Evolutionary conservation across 2,888 invertebrate species (phyloP), one percentile per base, ranked within the genome.

Genomic region (Pristionchus fissidentatus): DNA sequence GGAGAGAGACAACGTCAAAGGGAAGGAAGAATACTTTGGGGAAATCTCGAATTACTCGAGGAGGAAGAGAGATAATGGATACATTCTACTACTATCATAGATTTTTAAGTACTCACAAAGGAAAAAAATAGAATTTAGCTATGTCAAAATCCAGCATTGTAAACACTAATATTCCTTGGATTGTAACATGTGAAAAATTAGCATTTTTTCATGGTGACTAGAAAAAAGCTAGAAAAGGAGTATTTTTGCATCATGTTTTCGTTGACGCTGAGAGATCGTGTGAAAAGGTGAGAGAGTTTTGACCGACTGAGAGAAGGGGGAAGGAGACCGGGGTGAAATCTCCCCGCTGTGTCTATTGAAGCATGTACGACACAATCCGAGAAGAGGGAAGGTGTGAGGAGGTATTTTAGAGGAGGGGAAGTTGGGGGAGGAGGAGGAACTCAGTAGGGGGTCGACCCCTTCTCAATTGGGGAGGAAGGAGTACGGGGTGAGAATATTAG

Each of bases 291-390:
- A 26, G n/a, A 60, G 62, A n/a, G n/a, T n/a, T n/a, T 41, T 43
- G 41, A 62, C 35, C 35, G 35, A 32, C 35, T 13, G 38, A 70
- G 10, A 5, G n/a, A 22, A 22, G 73, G 32, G 43, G 41, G 43
- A 73, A 43, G 19, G 43, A 41, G 73, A 19, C n/a, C 4, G 43
- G 43, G 73, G 26, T 22, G 73, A 73, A 26, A 73, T 13, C 10
- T n/a, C 26, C 32, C 32, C 32, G 29, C 15, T 15, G n/a, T 15
- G 77, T 26, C 7, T n/a, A 73, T 73, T 73, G 32, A 73, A 43
- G 32, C 73, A 73, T 73, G 43, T n/a, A n/a, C 73, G 26, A 22
- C 73, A 73, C 73, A 73, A 73, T 73, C 73, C 41, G n/a, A 73
- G 73, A 62, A n/a, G 62, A 29, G 26, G 62, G 35, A 35, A 22